A percentile compares a stretch with the other conserved stretches of the same genome.
phyloP scores from a whole-genome alignment of 2,113 vertebrate species.

The Orientallactaga bullata region DNA sequence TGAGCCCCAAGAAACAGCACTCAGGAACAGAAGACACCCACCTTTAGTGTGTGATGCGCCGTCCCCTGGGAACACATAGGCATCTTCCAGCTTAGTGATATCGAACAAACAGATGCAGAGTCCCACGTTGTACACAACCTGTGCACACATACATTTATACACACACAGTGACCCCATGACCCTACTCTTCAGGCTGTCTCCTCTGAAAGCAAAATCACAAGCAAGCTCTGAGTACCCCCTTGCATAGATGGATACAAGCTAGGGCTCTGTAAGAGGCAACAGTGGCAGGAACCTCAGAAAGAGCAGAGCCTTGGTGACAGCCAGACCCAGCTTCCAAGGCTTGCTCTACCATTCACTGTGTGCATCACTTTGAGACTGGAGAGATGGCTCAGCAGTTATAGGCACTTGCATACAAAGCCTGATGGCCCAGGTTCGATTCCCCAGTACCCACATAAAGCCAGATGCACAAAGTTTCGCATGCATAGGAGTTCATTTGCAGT shows the following conservation, averaged over 20 bases:
- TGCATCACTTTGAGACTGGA: too few species aligned
- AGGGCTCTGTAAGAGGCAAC: not conserved
- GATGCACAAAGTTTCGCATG: too few species aligned
- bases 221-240: not conserved
- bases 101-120: constrained; percentile 97
- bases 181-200: too few species aligned
- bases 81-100: constrained; percentile 96
- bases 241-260: not conserved
- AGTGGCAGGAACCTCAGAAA: not conserved
- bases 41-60: constrained; percentile 98
- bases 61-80: constrained; percentile 97
- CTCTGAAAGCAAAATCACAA: not conserved
- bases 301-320: not conserved
- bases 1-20: not conserved
- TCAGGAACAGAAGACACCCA: constrained; percentile 67
- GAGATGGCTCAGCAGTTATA: not conserved
- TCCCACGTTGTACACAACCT: constrained; percentile 97
- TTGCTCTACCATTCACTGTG: too few species aligned
- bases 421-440: not conserved
- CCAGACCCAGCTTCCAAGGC: not conserved
- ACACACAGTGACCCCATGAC: not conserved
- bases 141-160: not conserved
- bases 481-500: too few species aligned
- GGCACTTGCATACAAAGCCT: not conserved
- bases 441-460: not conserved